Evolutionary conservation across 2,113 vertebrate genomes (phyloP).

Genomic region (Triplophysa siluroides): DNA sequence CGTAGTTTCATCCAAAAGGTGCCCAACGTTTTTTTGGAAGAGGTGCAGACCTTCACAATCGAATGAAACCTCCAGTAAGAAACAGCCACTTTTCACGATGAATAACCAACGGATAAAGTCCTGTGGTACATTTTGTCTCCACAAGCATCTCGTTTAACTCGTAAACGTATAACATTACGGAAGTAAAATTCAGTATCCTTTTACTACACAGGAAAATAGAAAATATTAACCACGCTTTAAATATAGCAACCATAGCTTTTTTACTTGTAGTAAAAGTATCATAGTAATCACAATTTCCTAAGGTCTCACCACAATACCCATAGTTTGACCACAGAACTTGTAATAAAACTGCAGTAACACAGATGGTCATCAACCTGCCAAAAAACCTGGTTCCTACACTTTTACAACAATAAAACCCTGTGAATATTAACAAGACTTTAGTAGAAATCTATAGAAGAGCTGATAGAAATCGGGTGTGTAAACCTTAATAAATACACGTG

Average conservation of each 20-base stretch:
- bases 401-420: neutral
- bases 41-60: neutral
- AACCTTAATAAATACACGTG: conserved; percentile 5
- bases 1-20: neutral
- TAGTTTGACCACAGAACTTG: no score
- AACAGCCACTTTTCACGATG: neutral
- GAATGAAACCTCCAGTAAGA: neutral
- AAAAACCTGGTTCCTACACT: no score
- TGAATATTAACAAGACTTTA: neutral
- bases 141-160: neutral
- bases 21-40: neutral
- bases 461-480: neutral
- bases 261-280: no score
- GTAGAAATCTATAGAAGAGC: no score
- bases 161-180: neutral
- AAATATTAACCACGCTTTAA: no score
- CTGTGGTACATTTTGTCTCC: neutral
- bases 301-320: no score
- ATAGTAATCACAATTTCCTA: no score
- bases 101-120: neutral
- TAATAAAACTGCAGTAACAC: no score
- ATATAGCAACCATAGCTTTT: no score
- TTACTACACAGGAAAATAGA: neutral
- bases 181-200: neutral
- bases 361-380: no score